These are phyloP conservation scores for Ammodytes dubius DNA, from an alignment of 2,113 vertebrate genomes.

Conservation along the genomic window DNA sequence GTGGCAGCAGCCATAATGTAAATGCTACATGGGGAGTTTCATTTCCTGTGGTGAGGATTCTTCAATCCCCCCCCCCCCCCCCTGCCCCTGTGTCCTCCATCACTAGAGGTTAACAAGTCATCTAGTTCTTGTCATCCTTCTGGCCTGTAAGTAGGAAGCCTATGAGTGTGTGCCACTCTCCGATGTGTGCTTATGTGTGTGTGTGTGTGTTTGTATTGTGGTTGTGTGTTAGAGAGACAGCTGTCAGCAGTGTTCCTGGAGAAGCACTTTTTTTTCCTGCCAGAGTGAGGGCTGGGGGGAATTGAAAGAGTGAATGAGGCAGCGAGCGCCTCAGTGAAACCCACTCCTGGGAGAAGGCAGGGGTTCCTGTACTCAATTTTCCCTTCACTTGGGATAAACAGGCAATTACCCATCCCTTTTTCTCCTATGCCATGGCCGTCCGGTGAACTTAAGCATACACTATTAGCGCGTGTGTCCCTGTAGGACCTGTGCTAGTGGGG, in stretches of 20 bases:
- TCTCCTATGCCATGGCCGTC: constrained; percentile 89
- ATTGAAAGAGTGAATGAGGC: constrained; percentile 78
- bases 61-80: constrained; percentile 35
- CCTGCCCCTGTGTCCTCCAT: constrained; percentile 56
- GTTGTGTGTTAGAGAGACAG: constrained; percentile 66
- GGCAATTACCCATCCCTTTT: constrained; percentile 96
- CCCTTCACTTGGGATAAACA: constrained; percentile 94
- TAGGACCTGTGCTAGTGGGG: constrained; percentile 85
- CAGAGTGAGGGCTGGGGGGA: constrained; percentile 76
- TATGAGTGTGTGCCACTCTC: constrained; percentile 43
- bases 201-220: constrained; percentile 32
- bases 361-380: constrained; percentile 88
- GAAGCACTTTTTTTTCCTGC: constrained; percentile 76
- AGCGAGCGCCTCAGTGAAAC: constrained; percentile 76
- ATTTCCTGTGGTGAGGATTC: constrained; percentile 37
- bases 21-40: constrained; percentile 32
- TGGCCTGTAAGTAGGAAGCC: constrained; percentile 64
- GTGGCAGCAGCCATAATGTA: constrained; percentile 30
- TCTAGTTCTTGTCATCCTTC: constrained; percentile 84
- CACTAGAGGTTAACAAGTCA: constrained; percentile 83
- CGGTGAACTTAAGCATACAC: constrained; percentile 93
- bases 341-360: constrained; percentile 79
- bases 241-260: constrained; percentile 84
- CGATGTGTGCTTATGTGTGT: background rate
- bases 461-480: constrained; percentile 95